These are phyloP conservation scores for Cydia pomonella DNA, from an alignment of 1,140 invertebrate species.

Conservation along the genomic window DNA sequence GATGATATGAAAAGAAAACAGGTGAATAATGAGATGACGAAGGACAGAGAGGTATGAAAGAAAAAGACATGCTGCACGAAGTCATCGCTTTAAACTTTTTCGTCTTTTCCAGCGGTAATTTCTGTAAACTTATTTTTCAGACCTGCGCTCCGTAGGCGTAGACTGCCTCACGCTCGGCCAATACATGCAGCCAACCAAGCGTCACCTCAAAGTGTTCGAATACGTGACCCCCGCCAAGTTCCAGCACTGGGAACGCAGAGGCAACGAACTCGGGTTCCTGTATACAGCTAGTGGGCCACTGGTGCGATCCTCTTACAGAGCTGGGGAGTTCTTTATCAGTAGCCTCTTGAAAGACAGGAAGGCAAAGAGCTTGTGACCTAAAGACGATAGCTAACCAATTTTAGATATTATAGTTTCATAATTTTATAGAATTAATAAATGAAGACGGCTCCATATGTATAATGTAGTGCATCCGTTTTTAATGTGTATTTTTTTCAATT, in stretches of 20 bases:
- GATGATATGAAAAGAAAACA: too few species aligned
- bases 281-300: slow-evolving; percentile 99
- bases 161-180: slow-evolving; percentile 99
- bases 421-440: background rate
- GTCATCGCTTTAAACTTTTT: too few species aligned
- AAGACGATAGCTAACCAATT: slow-evolving; percentile 10
- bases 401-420: too few species aligned
- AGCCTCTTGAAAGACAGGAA: slow-evolving; percentile 86
- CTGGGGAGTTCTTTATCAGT: slow-evolving; percentile 95
- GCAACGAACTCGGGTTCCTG: slow-evolving; percentile 94
- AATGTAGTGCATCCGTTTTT: too few species aligned
- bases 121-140: slow-evolving; percentile 67
- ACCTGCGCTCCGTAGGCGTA: slow-evolving; percentile 89
- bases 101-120: too few species aligned
- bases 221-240: slow-evolving; percentile 99
- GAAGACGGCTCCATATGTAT: background rate
- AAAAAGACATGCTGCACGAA: too few species aligned
- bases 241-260: slow-evolving; percentile 93
- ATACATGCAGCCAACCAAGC: slow-evolving; percentile 99
- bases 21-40: too few species aligned
- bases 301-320: slow-evolving; percentile 98
- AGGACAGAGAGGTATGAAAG: too few species aligned
- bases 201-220: slow-evolving; percentile 97
- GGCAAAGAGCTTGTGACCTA: slow-evolving; percentile 55
- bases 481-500: too few species aligned